Base-by-base conservation (phyloP, 2,888 invertebrate species). In the Drosophila mulleri region DNA sequence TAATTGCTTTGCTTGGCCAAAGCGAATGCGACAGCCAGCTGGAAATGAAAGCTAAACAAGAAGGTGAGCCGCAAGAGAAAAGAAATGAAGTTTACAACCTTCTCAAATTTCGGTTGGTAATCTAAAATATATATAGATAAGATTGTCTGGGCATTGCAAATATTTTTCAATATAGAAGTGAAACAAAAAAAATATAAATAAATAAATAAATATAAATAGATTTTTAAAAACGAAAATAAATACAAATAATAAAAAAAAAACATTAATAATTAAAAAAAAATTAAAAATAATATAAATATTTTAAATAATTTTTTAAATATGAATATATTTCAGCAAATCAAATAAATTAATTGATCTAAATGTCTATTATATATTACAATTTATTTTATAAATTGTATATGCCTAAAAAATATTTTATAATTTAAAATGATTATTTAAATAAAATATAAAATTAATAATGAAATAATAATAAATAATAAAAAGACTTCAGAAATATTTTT, bases 91-190 rank as follows among this genome's bases (percentile, higher is more conserved):
- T 50, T 54, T 47, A 62, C 26, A 65, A 64, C 59, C 71, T 65
- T 20, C 45, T 50, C 20, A 29, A 29, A 59, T 48, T 62, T 45
- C 29, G 52, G 52, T 41, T 61, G 29, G 37, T 67, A 56, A 80
- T 70, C 66, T 65, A 37, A 32, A 32, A 37, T 23, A 53, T 20
- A 37, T 37, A n/a, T 53, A 58, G 75, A 65, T 74, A 64, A 78
- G 88, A 87, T 84, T 84, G 84, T 84, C 84, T 59, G 56, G 76
- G 78, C 82, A 72, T 65, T 50, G 60, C 45, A 64, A 77, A 74
- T 41, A 26, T 60, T 60, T 50, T 53, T 14, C 50, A 26, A 42
- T 50, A 64, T 48, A 41, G 35, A 42, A 29, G 39, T 52, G 42
- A 54, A 54, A 58, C 29, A 42, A 37, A 37, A 29, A 26, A 52